Evolutionary conservation across 2,888 invertebrate species (phyloP).

Genomic region (Hyposoter didymator): DNA sequence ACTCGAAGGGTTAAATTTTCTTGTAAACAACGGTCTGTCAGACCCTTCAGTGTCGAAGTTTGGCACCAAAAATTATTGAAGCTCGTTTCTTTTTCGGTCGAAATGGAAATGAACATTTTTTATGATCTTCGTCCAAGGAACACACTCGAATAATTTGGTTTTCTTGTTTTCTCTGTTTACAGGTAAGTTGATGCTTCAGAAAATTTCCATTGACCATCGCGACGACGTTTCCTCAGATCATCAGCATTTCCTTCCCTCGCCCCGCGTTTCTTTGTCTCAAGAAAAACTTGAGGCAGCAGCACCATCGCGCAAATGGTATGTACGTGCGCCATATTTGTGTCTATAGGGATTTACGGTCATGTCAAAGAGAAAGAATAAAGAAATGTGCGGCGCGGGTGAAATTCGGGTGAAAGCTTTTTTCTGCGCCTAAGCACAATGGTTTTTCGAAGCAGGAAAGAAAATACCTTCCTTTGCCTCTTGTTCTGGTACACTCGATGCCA

Average conservation of each 20-base stretch:
- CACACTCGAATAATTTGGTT: not conserved
- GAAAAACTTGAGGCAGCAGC: conserved; percentile 15
- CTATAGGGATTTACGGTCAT: conserved; percentile 32
- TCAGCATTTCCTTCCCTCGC: not conserved
- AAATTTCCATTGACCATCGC: not conserved
- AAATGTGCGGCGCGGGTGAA: conserved; percentile 8
- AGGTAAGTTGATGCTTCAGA: conserved; percentile 23
- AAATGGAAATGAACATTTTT: too few relatives aligned
- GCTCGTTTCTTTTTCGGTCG: too few relatives aligned
- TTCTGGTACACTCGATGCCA: conserved; percentile 28
- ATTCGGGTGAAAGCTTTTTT: conserved; percentile 45
- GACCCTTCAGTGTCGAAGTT: too few relatives aligned
- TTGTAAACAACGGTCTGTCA: too few relatives aligned
- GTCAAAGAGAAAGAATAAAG: conserved; percentile 52
- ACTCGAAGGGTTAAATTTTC: too few relatives aligned
- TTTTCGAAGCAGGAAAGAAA: conserved; percentile 50
- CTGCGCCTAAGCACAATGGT: conserved; percentile 46
- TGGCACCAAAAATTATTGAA: too few relatives aligned
- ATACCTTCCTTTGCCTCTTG: conserved; percentile 25
- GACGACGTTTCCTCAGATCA: not conserved
- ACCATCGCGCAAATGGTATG: conserved; percentile 22
- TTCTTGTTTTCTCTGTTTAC: conserved; percentile 18
- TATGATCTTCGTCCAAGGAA: not conserved
- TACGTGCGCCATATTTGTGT: conserved; percentile 34
- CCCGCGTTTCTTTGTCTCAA: not conserved